Base-by-base conservation (phyloP, 53 echinoderm and acorn worm genomes). In the Luidia sarsii region DNA sequence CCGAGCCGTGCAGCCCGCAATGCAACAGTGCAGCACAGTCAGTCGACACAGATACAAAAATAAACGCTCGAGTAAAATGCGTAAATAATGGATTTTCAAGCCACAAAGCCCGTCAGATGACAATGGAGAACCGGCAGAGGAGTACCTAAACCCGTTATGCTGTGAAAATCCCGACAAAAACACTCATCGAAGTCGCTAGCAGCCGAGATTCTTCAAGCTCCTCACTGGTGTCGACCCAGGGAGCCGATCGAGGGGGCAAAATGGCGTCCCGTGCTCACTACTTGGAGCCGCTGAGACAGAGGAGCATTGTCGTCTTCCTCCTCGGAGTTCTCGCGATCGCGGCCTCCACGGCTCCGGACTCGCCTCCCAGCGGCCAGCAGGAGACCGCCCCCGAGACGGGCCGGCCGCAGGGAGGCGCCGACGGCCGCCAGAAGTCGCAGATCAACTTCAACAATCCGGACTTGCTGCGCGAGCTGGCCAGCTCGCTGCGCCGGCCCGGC, bases 401-500 rank as follows among this genome's bases (percentile, higher is more conserved):
- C 19, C 41, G 45, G 33, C 45, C 22, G 18, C 15, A 32, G 31
- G 32, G 30, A 46, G 45, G 77, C 45, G 33, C 55, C 20, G 29
- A 50, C 11, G 11, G 11, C 11, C 6, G 11, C 11, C 41, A 41
- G 11, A 77, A 60, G 60, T 7, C 77, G n/a, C 60, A 60, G 45
- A 77, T 77, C 10, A 77, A 77, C 61, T 77, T 77, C 43, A 77
- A 77, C 77, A 59, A 77, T 19, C 77, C 81, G 21, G 81, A 80
- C 30, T 80, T 80, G 19, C 51, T 62, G 9, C 64, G 48, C 19
- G 62, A 62, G 32, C 21, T 80, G 81, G 65, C 81, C 24, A 65
- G 65, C 27, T 25, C 66, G n/a, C 32, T 80, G 65, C 34, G 65
- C 66, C 65, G 52, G 39, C 66, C 81, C 31, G 77, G 77, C 30